Percentiles rank a stretch among this genome's conserved stretches.
Conservation (phyloP, 2,113 vertebrate species). For the Rhagologus leucostigma region DNA sequence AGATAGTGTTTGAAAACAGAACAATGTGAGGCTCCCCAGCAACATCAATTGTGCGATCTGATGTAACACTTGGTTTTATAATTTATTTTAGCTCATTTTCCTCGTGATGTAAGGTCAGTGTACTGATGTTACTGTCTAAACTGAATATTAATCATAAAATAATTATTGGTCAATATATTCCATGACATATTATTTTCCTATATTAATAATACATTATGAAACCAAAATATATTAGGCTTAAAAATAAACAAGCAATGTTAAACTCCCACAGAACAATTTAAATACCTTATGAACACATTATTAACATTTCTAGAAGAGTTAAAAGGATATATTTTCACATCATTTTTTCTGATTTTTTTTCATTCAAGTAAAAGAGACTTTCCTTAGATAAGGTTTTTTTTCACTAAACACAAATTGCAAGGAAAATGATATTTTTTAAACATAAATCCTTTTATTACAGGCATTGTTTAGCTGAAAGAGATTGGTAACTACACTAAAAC, state of each 20-base stretch:
- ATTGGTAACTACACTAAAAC: not conserved
- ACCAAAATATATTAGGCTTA: not conserved
- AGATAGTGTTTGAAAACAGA: not conserved
- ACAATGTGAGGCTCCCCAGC: not conserved
- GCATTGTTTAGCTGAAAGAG: not conserved
- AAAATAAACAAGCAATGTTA: not conserved
- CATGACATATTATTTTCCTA: not conserved
- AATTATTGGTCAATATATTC: not conserved
- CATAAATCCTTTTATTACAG: not conserved
- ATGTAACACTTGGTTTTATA: not conserved
- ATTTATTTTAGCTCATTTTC: not conserved
- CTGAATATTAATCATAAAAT: not conserved
- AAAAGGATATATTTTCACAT: not conserved
- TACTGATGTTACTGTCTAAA: not conserved
- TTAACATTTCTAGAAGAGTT: not conserved
- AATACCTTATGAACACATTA: not conserved
- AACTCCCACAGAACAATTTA: not conserved
- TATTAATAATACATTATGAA: not conserved
- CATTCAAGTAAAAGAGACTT: not conserved
- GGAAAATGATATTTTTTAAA: conserved; percentile 2
- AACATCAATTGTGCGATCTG: not conserved
- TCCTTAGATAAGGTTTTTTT: not conserved
- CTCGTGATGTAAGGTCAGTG: not conserved
- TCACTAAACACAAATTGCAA: not conserved
- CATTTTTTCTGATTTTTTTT: not conserved